Evolutionary conservation across 1,140 invertebrate species (phyloP), one percentile per base, ranked within the genome.

Genomic region (Hycleus cichorii): DNA sequence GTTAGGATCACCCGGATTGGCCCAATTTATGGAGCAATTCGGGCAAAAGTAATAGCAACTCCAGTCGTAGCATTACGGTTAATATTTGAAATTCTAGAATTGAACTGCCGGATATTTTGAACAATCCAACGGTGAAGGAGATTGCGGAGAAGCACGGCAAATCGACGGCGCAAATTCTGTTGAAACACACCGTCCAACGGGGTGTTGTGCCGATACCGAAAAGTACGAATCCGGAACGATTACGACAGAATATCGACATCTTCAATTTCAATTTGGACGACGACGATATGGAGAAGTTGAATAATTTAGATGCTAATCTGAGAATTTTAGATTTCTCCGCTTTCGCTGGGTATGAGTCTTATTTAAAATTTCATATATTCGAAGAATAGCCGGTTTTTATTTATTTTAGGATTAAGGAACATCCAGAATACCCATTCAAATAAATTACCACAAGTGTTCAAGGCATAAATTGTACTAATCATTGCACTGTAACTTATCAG

Each of bases 151-250:
- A 79, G 11, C 80, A 91, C 68, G 75, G 77, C 4, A 90, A 87
- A 72, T 83, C 83, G 1, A 73, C 87, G 4, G 90, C 89, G 1
- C 90, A 94, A 76, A 75, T 95, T 46, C 75, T 94, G 42, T 71
- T 95, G 0, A 79, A 87, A 43, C 89, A 87, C 73, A 78, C 89
- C 46, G 69, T 92, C 0, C 84, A 92, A 72, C 77, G 82, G 49
- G 84, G 83, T 7, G 75, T 93, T 6, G 76, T 82, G 42, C 86
- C 88, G 11, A 91, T 95, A 69, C 91, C 91, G 44, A 95, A 95
- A 76, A 92, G 89, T 70, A 83, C 83, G 0, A 90, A 84, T 68
- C 76, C 83, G 0, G 72, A 80, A 6, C 80, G 91, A 65, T 77
- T 95, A 1, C 81, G 81, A 66, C 74, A 81, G 68, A 85, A 85